Evolutionary conservation across 1,140 invertebrate genomes (phyloP), one percentile per base, ranked within the genome.

Genomic region (Tyrophagus putrescentiae): DNA sequence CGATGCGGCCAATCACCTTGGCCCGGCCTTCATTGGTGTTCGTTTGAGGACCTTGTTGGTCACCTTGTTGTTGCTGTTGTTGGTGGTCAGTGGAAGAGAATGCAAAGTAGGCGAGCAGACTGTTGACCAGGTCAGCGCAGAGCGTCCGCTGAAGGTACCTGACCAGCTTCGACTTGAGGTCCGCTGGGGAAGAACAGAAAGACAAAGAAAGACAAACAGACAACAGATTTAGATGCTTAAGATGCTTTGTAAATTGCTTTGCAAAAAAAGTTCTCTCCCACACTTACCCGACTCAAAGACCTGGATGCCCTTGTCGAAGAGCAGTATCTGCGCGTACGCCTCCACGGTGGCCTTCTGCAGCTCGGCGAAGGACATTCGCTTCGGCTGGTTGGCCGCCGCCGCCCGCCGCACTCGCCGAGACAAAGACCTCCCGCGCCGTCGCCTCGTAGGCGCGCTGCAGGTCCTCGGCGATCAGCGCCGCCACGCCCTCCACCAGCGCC

Each of bases 241-340:
- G n/a, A n/a, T n/a, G n/a, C n/a, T n/a, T n/a, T n/a, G 31, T 52
- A 54, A 23, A 57, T 18, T 60, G 23, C 1, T 13, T 1, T 28
- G 18, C 31, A 3, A 60, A 44, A 25, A 27, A 44, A 7, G 25
- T 56, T 16, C 34, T 21, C 21, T n/a, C 32, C 16, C 45, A 13
- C 52, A 62, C 62, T 66, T 62, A 76, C 72, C 72, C 65, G 58
- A 77, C 23, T 4, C 27, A 66, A 80, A 76, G 44, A 75, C 70
- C 70, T 87, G 89, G 0, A 90, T 73, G 4, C 85, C 87, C 72
- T 89, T 92, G 59, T 91, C 84, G 74, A 87, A 93, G 21, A 91
- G 72, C 63, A 80, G 78, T 31, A 89, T 80, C 68, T 90, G 87
- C 48, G 78, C 69, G 67, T 76, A 74, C 11, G 89, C 70, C 21